A percentile compares a stretch with the other conserved stretches of the same genome.
These are phyloP conservation scores for Drosophila cardini DNA, from an alignment of 1,140 invertebrate genomes.

Conservation along the genomic window DNA sequence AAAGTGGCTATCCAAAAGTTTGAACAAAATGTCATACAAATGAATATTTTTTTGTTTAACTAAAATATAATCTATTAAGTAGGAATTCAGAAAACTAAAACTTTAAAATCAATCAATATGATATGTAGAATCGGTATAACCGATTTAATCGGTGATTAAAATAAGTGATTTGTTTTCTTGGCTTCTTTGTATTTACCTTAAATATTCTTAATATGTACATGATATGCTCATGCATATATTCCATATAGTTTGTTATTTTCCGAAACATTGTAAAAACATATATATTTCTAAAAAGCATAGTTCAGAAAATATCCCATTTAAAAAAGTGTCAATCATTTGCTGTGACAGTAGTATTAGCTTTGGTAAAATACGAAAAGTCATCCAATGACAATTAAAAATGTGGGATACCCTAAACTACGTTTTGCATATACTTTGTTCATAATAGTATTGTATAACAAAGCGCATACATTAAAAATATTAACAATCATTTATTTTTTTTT, in stretches of 20 bases:
- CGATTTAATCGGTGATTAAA: no score
- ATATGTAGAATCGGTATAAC: no score
- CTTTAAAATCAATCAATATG: no score
- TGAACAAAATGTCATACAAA: background rate
- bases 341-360: constrained; percentile 30
- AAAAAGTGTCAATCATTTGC: constrained; percentile 76
- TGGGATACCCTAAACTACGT: constrained; percentile 9
- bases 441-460: constrained; percentile 23
- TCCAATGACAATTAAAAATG: constrained; percentile 70
- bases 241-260: constrained; percentile 59
- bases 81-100: no score
- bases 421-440: constrained; percentile 14
- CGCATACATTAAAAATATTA: background rate
- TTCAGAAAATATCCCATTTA: constrained; percentile 65
- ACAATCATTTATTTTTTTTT: no score
- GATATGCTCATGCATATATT: constrained; percentile 67
- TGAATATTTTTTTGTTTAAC: constrained; percentile 1
- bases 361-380: constrained; percentile 58
- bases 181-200: no score
- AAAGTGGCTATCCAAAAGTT: constrained; percentile 3
- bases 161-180: no score
- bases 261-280: constrained; percentile 28
- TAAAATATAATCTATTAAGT: background rate
- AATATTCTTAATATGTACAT: constrained; percentile 7
- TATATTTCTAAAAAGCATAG: constrained; percentile 39